Conservation (phyloP, 2,797 vertebrate genomes). For the Lophura swinhoii region DNA sequence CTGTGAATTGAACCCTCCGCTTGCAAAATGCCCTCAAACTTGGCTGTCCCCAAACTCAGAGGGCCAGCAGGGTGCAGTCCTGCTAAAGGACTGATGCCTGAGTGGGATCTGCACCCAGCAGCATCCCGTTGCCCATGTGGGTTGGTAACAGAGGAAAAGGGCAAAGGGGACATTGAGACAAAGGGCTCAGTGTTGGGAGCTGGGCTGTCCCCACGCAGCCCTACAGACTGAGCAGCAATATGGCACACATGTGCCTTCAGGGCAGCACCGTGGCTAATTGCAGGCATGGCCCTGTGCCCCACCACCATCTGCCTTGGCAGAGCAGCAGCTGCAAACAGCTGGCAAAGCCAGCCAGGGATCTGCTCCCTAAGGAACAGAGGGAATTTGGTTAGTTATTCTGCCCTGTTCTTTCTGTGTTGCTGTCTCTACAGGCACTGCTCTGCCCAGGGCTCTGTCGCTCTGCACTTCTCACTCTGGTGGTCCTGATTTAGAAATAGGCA, state of each 20-base stretch:
- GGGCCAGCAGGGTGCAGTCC: not conserved
- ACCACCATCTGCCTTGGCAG: not conserved
- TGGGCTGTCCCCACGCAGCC: not conserved
- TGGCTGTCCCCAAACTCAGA: not conserved
- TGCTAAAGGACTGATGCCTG: not conserved
- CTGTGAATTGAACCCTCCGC: not conserved
- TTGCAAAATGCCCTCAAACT: not conserved
- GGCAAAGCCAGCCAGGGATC: not conserved
- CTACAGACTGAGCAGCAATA: not conserved
- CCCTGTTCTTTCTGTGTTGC: not conserved
- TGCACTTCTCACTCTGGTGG: not conserved
- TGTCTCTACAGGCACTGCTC: not conserved
- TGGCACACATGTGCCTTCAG: fast-evolving
- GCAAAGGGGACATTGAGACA: not conserved
- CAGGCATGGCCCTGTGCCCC: not conserved
- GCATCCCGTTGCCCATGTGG: not conserved
- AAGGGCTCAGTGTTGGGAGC: conserved; percentile 6
- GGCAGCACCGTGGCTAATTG: not conserved
- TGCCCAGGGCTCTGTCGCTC: not conserved
- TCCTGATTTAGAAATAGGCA: not conserved
- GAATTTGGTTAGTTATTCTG: not conserved
- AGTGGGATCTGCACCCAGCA: not conserved
- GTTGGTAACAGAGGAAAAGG: not conserved
- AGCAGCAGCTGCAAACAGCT: conserved; percentile 22
- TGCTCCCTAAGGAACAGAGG: not conserved